Percentiles rank a stretch among this genome's conserved stretches.
phyloP scores from a whole-genome alignment of 2,888 invertebrate species.

The Busseola fusca region DNA sequence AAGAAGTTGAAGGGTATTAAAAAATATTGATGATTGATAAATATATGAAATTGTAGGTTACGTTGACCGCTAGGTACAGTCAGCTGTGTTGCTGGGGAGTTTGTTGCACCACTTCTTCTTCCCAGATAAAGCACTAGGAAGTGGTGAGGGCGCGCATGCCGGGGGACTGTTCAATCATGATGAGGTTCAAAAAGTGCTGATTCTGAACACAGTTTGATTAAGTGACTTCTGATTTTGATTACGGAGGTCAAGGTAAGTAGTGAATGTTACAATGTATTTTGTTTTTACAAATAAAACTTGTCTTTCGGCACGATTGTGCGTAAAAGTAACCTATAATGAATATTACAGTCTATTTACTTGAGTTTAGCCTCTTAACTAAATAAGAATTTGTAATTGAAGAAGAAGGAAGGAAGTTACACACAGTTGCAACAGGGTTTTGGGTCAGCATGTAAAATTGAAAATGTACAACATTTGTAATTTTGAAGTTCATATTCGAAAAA shows the following conservation, averaged over 20 bases:
- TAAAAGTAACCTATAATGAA: background rate
- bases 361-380: background rate
- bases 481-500: background rate
- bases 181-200: no score
- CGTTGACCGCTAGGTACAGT: background rate
- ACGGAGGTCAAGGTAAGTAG: background rate
- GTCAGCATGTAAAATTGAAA: background rate
- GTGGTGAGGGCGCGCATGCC: no score
- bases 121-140: no score
- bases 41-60: background rate
- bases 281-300: background rate
- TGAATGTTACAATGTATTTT: background rate
- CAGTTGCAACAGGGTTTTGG: background rate
- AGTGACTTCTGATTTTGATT: background rate
- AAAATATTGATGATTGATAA: background rate
- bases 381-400: background rate
- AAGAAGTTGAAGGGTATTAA: background rate
- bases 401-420: background rate
- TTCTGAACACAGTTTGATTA: no score
- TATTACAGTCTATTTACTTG: no score
- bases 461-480: background rate
- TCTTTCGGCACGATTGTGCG: background rate
- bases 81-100: background rate
- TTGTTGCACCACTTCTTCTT: background rate
- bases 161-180: no score